Conservation (phyloP, 2,797 vertebrate genomes). For the Gymnoscopelus microlampas region DNA sequence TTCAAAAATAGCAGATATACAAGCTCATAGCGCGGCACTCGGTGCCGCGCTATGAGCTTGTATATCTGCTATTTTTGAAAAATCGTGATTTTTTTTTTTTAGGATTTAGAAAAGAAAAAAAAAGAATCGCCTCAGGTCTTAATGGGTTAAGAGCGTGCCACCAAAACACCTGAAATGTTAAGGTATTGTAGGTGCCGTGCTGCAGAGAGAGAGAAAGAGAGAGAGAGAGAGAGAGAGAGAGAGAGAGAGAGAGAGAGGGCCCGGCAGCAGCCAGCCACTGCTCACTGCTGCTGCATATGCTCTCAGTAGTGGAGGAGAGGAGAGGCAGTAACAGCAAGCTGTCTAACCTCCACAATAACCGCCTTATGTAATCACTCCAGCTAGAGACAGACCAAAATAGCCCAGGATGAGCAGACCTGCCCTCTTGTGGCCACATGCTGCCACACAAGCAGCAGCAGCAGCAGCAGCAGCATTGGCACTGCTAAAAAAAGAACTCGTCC, state of each 20-base stretch:
- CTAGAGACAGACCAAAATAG: constrained; percentile 79
- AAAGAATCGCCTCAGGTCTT: too few species aligned
- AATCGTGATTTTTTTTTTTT: too few species aligned
- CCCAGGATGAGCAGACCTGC: constrained; percentile 72
- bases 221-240: not conserved
- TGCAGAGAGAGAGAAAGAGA: not conserved
- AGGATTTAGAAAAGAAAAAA: too few species aligned
- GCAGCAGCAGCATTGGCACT: too few species aligned
- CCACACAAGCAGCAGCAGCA: not conserved
- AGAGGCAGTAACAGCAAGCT: constrained; percentile 68
- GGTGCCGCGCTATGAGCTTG: too few species aligned
- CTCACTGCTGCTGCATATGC: constrained; percentile 58
- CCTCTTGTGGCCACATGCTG: constrained; percentile 70
- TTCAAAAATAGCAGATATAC: too few species aligned
- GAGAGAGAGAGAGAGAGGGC: constrained; percentile 17
- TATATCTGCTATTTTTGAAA: too few species aligned
- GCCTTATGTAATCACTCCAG: constrained; percentile 80
- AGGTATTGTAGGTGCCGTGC: not conserved
- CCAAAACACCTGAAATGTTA: too few species aligned
- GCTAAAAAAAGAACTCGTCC: too few species aligned
- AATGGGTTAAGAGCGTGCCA: too few species aligned
- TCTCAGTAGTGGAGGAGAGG: constrained; percentile 67
- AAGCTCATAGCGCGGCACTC: too few species aligned
- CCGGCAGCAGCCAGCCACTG: constrained; percentile 47
- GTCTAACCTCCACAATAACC: constrained; percentile 76